These are phyloP conservation scores for Pharmacophagus antenor DNA, from an alignment of 2,888 invertebrate genomes.

Conservation along the genomic window DNA sequence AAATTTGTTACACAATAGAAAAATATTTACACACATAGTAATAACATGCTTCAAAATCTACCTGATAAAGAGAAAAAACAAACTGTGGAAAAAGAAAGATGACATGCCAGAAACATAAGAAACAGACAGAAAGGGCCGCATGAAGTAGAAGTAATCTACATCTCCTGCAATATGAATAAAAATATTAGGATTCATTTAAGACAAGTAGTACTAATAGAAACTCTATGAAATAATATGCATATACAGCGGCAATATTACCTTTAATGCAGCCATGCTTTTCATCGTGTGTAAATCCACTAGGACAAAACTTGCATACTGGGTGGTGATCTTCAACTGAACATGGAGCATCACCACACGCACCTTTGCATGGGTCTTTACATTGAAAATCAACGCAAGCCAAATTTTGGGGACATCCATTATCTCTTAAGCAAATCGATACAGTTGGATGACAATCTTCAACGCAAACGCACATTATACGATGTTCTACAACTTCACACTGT, in stretches of 20 bases:
- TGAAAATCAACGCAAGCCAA: slow-evolving; percentile 93
- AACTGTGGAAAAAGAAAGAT: slow-evolving; percentile 73
- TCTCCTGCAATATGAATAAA: slow-evolving; percentile 81
- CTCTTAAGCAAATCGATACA: slow-evolving; percentile 92
- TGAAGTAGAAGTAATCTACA: slow-evolving; percentile 76
- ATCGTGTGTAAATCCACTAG: slow-evolving; percentile 95
- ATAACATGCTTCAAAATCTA: slow-evolving; percentile 69
- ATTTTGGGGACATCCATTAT: slow-evolving; percentile 92
- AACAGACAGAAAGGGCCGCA: slow-evolving; percentile 70
- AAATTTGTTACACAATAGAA: slow-evolving; percentile 52
- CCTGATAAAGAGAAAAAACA: slow-evolving; percentile 73
- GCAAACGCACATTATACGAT: slow-evolving; percentile 92
- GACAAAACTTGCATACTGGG: slow-evolving; percentile 97
- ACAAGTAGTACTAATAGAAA: slow-evolving; percentile 60
- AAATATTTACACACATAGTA: slow-evolving; percentile 63
- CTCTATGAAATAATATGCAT: slow-evolving; percentile 49
- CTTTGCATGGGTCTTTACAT: slow-evolving; percentile 94
- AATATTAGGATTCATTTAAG: slow-evolving; percentile 73
- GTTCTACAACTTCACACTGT: slow-evolving; percentile 92
- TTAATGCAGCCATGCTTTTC: slow-evolving; percentile 96
- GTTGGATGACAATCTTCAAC: slow-evolving; percentile 92
- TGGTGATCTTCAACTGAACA: slow-evolving; percentile 97
- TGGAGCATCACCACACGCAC: slow-evolving; percentile 92
- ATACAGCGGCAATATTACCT: slow-evolving; percentile 85
- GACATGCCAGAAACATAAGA: slow-evolving; percentile 74